A percentile compares a stretch with the other conserved stretches of the same genome.
Evolutionary conservation across 2,113 vertebrate genomes (phyloP).

Genomic region (Oryzias curvinotus): DNA sequence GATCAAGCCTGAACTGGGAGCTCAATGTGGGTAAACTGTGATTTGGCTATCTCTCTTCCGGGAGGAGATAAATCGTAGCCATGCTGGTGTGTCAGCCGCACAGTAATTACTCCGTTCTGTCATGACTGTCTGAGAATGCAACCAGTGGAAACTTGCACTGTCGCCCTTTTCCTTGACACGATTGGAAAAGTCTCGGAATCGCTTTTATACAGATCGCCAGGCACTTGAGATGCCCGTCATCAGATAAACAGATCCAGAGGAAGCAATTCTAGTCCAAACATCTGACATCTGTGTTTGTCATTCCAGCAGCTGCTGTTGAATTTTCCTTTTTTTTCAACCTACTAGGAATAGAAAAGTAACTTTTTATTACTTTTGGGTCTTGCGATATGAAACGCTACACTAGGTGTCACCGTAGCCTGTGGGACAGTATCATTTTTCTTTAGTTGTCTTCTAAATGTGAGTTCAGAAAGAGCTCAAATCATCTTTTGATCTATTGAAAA

Average conservation of each 20-base stretch:
- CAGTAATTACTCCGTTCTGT: slow-evolving; percentile 74
- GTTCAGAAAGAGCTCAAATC: too few relatives aligned
- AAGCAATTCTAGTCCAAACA: slow-evolving; percentile 17
- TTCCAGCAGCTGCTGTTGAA: background rate
- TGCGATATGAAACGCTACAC: slow-evolving; percentile 55
- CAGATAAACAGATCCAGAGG: slow-evolving; percentile 31
- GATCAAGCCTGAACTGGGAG: slow-evolving; percentile 57
- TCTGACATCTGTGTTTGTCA: slow-evolving; percentile 8
- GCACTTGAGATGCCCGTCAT: slow-evolving; percentile 28
- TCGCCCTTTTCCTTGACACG: slow-evolving; percentile 54
- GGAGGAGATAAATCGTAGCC: slow-evolving; percentile 68
- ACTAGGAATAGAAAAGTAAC: background rate
- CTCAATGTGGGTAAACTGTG: slow-evolving; percentile 69
- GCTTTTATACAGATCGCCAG: slow-evolving; percentile 27
- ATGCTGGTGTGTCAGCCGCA: slow-evolving; percentile 70
- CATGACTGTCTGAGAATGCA: slow-evolving; percentile 74
- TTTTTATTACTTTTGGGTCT: slow-evolving; percentile 2
- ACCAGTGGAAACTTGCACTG: slow-evolving; percentile 74
- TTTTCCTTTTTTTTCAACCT: background rate
- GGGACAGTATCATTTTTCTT: background rate
- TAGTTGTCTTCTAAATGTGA: too few relatives aligned
- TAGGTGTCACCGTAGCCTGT: slow-evolving; percentile 60
- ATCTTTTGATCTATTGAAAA: too few relatives aligned
- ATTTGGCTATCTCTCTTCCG: slow-evolving; percentile 73
- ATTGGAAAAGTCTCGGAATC: slow-evolving; percentile 33